Conservation (phyloP, 2,888 invertebrate genomes). For the Leucophora obtusa region DNA sequence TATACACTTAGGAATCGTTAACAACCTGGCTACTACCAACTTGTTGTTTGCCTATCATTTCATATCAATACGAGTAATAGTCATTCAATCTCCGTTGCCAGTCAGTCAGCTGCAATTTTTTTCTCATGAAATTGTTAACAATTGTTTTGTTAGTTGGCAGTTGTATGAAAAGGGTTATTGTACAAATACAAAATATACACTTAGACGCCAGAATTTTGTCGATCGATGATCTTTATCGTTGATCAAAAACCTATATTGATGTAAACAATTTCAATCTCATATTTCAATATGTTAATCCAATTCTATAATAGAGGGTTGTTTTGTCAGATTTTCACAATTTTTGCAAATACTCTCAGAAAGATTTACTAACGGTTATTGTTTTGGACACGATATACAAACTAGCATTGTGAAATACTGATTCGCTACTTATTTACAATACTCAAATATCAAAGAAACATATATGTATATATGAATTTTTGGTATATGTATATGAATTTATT, state of each 20-base stretch:
- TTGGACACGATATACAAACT: too few species aligned
- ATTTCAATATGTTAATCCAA: slow-evolving; percentile 28
- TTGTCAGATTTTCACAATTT: not conserved
- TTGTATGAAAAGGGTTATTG: slow-evolving; percentile 25
- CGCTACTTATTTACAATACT: too few species aligned
- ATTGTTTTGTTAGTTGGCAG: slow-evolving; percentile 20
- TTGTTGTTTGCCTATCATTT: slow-evolving; percentile 19
- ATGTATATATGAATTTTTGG: too few species aligned
- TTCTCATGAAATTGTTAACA: slow-evolving; percentile 38
- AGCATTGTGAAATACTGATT: too few species aligned
- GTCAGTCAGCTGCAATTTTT: slow-evolving; percentile 37
- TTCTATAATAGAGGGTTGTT: not conserved
- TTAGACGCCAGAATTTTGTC: slow-evolving; percentile 10
- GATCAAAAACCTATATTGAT: slow-evolving; percentile 3
- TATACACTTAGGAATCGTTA: slow-evolving; percentile 42
- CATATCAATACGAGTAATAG: not conserved
- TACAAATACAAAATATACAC: not conserved
- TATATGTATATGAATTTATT: too few species aligned
- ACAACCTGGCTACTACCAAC: slow-evolving; percentile 55
- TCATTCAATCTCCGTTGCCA: not conserved
- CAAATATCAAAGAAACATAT: too few species aligned
- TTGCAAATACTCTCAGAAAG: not conserved
- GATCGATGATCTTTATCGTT: slow-evolving; percentile 3
- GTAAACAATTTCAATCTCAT: slow-evolving; percentile 18
- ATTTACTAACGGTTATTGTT: too few species aligned